Conservation (phyloP, 2,113 vertebrate species). For the Loxodonta africana region DNA sequence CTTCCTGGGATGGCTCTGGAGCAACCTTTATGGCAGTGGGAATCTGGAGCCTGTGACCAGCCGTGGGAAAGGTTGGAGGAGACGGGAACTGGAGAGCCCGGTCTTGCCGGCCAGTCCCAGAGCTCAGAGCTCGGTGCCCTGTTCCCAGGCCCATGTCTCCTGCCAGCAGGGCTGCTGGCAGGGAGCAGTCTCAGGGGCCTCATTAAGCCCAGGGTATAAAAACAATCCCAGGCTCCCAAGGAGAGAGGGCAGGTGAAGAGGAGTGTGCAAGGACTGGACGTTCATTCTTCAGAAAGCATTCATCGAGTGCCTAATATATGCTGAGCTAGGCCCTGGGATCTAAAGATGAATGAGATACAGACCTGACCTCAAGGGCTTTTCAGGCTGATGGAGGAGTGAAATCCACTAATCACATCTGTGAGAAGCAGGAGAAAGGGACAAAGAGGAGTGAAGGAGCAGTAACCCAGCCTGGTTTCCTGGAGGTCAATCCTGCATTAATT, state of each 20-base stretch:
- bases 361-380: not conserved
- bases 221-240: constrained; percentile 64
- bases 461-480: not conserved
- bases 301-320: not conserved
- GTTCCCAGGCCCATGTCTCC: constrained; percentile 61
- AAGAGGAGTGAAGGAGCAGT: not conserved
- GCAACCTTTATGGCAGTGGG: not conserved
- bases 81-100: not conserved
- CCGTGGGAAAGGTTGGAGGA: constrained; percentile 43
- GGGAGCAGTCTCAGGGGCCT: constrained; percentile 53
- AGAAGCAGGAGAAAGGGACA: not conserved
- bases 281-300: not conserved
- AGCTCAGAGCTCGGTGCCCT: not conserved
- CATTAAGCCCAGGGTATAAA: constrained; percentile 22
- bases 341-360: not conserved
- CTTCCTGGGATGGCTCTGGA: not conserved
- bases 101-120: not conserved
- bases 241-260: constrained; percentile 50
- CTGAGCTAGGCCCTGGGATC: not conserved
- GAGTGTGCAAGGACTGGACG: not conserved
- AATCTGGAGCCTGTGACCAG: not conserved
- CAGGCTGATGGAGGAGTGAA: not conserved
- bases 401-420: not conserved
- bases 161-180: not conserved
- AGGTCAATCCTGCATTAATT: not conserved